Evolutionary conservation across 2,888 invertebrate genomes (phyloP).

Genomic region (Cancer borealis): DNA sequence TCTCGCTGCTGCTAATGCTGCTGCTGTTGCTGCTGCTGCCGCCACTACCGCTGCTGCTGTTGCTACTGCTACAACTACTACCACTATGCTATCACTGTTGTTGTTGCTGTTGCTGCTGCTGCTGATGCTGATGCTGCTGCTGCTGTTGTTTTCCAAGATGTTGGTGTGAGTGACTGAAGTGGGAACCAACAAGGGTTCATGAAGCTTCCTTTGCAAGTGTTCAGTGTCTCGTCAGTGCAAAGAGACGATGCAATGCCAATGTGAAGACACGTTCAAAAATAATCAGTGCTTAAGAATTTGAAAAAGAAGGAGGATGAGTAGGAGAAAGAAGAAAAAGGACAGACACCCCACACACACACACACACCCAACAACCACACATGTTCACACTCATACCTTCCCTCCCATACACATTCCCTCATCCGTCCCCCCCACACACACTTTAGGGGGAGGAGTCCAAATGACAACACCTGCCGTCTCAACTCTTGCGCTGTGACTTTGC

Average conservation of each 20-base stretch:
- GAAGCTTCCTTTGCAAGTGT: background rate
- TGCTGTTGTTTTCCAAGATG: background rate
- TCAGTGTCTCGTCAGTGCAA: background rate
- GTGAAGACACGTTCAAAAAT: background rate
- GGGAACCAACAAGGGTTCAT: background rate
- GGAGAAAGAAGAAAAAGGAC: background rate
- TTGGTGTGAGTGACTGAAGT: background rate
- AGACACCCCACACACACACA: slow-evolving; percentile 9
- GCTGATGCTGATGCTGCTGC: background rate
- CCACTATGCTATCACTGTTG: slow-evolving; percentile 17
- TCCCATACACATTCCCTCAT: background rate
- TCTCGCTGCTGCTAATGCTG: background rate
- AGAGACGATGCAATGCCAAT: background rate
- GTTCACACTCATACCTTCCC: background rate
- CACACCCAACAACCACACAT: background rate
- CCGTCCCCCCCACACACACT: background rate
- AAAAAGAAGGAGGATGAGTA: background rate
- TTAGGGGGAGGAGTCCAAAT: background rate
- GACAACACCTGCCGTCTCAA: slow-evolving; percentile 28
- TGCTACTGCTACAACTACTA: background rate
- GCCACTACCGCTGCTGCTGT: background rate
- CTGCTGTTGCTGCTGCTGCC: background rate
- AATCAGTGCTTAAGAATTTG: background rate
- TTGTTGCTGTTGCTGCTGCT: background rate
- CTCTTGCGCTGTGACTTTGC: slow-evolving; percentile 41